Evolutionary conservation across 1,140 invertebrate species (phyloP).

Genomic region (Leptonema lineaticorne): DNA sequence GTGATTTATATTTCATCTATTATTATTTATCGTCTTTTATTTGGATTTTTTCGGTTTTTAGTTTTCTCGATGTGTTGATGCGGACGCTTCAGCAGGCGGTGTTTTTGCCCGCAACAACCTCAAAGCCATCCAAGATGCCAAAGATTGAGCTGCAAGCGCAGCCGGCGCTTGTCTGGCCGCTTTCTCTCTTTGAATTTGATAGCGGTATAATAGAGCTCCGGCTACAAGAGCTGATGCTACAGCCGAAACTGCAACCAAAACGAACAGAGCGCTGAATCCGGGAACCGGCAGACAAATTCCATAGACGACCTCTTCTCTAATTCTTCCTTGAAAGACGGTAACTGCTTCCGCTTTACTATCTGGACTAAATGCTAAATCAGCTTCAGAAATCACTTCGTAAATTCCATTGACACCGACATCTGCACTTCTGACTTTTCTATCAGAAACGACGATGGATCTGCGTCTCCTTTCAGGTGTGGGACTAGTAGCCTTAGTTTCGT

Average conservation of each 20-base stretch:
- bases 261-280: constrained; percentile 84
- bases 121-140: constrained; percentile 72
- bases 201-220: constrained; percentile 71
- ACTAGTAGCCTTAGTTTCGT: constrained; percentile 24
- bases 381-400: constrained; percentile 90
- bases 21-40: no score
- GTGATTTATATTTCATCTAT: no score
- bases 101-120: constrained; percentile 63
- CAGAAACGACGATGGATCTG: constrained; percentile 68
- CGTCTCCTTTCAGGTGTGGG: constrained; percentile 44
- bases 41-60: neutral
- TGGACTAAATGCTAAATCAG: constrained; percentile 87
- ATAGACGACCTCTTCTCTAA: constrained; percentile 84
- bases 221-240: constrained; percentile 79
- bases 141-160: constrained; percentile 59
- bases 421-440: constrained; percentile 73
- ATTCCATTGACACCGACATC: constrained; percentile 84
- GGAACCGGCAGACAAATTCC: constrained; percentile 88
- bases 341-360: constrained; percentile 77
- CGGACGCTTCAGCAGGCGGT: constrained; percentile 39
- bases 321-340: constrained; percentile 83
- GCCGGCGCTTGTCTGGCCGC: constrained; percentile 54
- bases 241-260: constrained; percentile 80
- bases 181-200: constrained; percentile 72
- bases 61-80: constrained; percentile 23